These are phyloP conservation scores for Chaetorhynchus papuensis DNA, from an alignment of 2,113 vertebrate species.

Conservation along the genomic window DNA sequence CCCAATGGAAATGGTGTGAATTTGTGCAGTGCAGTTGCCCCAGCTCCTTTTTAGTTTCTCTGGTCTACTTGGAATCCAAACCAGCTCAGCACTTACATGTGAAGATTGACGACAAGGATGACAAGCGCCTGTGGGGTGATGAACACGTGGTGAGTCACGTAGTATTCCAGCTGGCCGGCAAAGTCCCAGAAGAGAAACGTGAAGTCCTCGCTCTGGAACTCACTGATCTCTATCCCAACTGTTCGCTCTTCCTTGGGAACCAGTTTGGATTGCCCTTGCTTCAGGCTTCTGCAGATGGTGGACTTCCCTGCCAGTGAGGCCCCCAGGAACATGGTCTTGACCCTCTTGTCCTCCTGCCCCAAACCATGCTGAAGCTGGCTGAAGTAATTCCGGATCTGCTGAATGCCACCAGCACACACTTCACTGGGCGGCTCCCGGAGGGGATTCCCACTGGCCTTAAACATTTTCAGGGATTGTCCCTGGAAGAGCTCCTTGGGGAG, in stretches of 20 bases:
- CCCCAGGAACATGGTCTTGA: constrained; percentile 76
- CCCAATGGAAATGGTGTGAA: neutral
- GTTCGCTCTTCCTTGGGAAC: constrained; percentile 57
- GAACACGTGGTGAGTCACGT: constrained; percentile 72
- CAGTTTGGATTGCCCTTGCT: neutral
- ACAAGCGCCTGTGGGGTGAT: constrained; percentile 70
- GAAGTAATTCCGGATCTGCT: constrained; percentile 70
- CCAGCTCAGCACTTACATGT: constrained; percentile 40
- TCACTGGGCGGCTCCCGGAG: constrained; percentile 64
- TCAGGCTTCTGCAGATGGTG: constrained; percentile 69
- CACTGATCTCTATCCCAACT: constrained; percentile 69
- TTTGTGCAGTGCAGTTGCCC: fast-evolving
- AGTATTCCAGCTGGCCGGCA: constrained; percentile 76
- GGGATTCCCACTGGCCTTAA: constrained; percentile 62
- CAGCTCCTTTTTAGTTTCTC: neutral
- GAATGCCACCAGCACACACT: constrained; percentile 67
- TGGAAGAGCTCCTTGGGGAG: constrained; percentile 65
- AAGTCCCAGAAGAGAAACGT: constrained; percentile 76
- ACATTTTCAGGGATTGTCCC: constrained; percentile 14
- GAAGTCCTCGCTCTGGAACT: constrained; percentile 58
- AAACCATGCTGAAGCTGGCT: constrained; percentile 22
- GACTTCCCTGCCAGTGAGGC: constrained; percentile 69
- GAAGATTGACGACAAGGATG: constrained; percentile 68
- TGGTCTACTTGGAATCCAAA: neutral
- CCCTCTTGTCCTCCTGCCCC: constrained; percentile 41